A percentile compares a stretch with the other conserved stretches of the same genome.
Conservation (phyloP, 2,113 vertebrate species). For the Leptocoma aspasia region DNA sequence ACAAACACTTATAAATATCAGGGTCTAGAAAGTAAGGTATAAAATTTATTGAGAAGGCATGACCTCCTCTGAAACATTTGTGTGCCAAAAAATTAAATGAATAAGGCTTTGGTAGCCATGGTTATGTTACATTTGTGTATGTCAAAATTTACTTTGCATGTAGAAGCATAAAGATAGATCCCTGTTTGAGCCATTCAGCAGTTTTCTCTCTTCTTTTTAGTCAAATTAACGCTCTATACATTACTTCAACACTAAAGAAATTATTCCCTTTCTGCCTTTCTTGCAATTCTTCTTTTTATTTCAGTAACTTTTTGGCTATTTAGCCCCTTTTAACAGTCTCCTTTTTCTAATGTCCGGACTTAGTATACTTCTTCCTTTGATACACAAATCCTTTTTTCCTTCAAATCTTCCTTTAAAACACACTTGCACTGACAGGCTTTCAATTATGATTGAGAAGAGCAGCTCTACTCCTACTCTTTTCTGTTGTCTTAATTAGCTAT, state of each 20-base stretch:
- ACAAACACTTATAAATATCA: neutral
- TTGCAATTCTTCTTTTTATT: neutral
- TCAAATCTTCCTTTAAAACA: neutral
- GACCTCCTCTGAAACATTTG: neutral
- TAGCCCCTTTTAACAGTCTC: neutral
- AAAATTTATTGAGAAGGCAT: neutral
- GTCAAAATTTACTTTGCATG: neutral
- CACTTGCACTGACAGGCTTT: neutral
- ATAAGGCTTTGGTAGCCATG: neutral
- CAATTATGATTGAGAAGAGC: neutral
- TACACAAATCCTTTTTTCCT: neutral
- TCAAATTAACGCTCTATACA: neutral
- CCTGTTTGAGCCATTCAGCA: neutral
- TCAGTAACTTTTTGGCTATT: neutral
- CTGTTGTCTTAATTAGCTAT: constrained; percentile 6
- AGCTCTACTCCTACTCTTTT: neutral
- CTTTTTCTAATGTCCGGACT: neutral
- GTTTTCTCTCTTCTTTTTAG: neutral
- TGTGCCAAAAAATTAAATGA: neutral
- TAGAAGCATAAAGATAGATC: neutral
- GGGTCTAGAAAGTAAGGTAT: neutral
- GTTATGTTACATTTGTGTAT: neutral
- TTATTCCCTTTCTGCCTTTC: neutral
- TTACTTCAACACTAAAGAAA: neutral
- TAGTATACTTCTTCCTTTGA: neutral